These are phyloP conservation scores for Torymus texanus DNA, from an alignment of 2,888 invertebrate species.

Conservation along the genomic window DNA sequence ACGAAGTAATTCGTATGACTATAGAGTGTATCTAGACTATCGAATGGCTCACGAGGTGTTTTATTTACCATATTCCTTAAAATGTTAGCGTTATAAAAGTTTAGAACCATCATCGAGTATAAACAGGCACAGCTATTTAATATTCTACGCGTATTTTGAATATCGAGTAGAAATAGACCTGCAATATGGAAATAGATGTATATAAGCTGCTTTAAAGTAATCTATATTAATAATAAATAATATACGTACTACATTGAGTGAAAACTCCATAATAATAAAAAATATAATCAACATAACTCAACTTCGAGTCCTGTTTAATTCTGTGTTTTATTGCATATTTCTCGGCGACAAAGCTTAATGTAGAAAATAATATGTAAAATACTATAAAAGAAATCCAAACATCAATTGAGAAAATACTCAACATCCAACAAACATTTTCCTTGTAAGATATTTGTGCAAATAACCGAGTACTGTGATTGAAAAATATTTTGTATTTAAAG, in stretches of 20 bases:
- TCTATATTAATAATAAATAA: no score
- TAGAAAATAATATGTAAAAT: no score
- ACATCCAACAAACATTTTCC: constrained; percentile 9
- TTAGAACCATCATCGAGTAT: constrained; percentile 2
- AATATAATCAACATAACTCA: not conserved
- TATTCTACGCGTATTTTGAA: constrained; percentile 2
- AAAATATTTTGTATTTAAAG: not conserved
- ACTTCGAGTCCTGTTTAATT: not conserved
- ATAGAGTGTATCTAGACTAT: no score
- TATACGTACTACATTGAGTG: no score
- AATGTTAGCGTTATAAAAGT: constrained; percentile 6
- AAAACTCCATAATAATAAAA: constrained; percentile 15
- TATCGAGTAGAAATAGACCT: no score
- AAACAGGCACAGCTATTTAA: constrained; percentile 12
- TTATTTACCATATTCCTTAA: no score
- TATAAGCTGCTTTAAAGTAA: no score
- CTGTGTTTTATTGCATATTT: no score
- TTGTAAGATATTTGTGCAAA: constrained; percentile 13
- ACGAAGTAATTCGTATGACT: constrained; percentile 16
- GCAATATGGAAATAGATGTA: no score
- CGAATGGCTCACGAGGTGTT: no score
- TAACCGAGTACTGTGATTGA: not conserved
- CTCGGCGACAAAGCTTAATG: no score
- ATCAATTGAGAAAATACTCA: not conserved
- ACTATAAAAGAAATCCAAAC: no score